These are phyloP conservation scores for Lepidothrix coronata DNA, from an alignment of 2,113 vertebrate genomes.

Conservation along the genomic window DNA sequence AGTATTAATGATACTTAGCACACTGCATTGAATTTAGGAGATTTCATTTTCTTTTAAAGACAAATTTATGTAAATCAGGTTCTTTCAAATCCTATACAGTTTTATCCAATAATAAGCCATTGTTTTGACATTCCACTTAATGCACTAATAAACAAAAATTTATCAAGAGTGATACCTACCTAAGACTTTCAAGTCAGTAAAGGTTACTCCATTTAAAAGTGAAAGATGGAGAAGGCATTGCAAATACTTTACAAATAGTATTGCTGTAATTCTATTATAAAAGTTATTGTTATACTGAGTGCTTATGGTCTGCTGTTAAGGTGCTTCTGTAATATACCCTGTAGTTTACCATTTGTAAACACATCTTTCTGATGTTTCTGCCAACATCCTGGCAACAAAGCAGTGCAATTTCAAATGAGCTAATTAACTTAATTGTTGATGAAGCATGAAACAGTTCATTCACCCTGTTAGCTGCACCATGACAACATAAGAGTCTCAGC, in stretches of 20 bases:
- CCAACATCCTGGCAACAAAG: conserved; percentile 98
- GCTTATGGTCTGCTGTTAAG: conserved; percentile 75
- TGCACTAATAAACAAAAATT: conserved; percentile 1
- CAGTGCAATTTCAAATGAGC: conserved; percentile 99
- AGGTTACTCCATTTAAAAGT: conserved; percentile 34
- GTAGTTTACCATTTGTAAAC: conserved; percentile 91
- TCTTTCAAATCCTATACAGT: background rate
- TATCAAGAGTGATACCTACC: background rate
- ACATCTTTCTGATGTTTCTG: conserved; percentile 97
- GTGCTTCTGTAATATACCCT: conserved; percentile 83
- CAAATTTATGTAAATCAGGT: background rate
- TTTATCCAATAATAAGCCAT: background rate
- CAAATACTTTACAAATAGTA: conserved; percentile 35
- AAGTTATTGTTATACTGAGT: conserved; percentile 55
- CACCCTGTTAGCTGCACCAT: conserved; percentile 95
- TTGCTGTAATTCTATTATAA: conserved; percentile 28
- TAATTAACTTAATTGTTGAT: conserved; percentile 99
- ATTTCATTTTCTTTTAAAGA: conserved; percentile 8
- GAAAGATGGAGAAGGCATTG: conserved; percentile 18
- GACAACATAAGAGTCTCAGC: conserved; percentile 93
- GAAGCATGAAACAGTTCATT: conserved; percentile 99
- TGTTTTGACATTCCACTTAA: background rate
- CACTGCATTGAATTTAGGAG: background rate
- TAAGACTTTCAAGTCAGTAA: background rate
- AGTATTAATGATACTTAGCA: conserved; percentile 10